These are phyloP conservation scores for Scaptodrosophila lebanonensis DNA, from an alignment of 1,140 invertebrate genomes.

Conservation along the genomic window DNA sequence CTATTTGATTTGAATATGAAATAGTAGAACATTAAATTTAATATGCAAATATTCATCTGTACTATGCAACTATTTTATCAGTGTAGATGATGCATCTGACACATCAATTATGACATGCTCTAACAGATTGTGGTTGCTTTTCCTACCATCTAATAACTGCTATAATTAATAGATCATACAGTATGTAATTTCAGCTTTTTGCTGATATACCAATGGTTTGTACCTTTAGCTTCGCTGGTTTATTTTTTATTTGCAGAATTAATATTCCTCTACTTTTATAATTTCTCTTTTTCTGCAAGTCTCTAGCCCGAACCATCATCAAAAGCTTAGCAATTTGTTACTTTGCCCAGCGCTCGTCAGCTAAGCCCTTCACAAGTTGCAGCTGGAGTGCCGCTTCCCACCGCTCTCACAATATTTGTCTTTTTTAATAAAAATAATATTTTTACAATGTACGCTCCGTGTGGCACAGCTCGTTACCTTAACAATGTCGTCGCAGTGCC, in stretches of 20 bases:
- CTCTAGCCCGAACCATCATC: slow-evolving; percentile 58
- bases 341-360: background rate
- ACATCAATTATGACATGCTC: slow-evolving; percentile 23
- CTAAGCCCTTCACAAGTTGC: slow-evolving; percentile 19
- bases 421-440: slow-evolving; percentile 27
- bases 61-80: too few species aligned
- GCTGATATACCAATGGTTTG: slow-evolving; percentile 4
- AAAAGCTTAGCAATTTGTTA: slow-evolving; percentile 67
- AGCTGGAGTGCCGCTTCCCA: slow-evolving; percentile 27
- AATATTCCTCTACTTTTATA: slow-evolving; percentile 67
- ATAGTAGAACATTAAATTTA: slow-evolving; percentile 1
- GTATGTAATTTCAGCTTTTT: slow-evolving; percentile 69
- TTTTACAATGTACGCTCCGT: slow-evolving; percentile 27
- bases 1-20: too few species aligned
- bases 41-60: too few species aligned
- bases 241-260: slow-evolving; percentile 59
- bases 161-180: slow-evolving; percentile 72
- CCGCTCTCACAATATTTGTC: slow-evolving; percentile 52
- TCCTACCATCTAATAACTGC: too few species aligned
- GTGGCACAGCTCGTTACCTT: slow-evolving; percentile 64
- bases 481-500: slow-evolving; percentile 60
- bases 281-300: slow-evolving; percentile 50
- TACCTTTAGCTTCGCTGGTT: background rate
- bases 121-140: slow-evolving; percentile 25
- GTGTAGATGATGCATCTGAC: too few species aligned